Conservation (phyloP, 64 coral and sea anemone genomes). For the Stylophora pistillata region DNA sequence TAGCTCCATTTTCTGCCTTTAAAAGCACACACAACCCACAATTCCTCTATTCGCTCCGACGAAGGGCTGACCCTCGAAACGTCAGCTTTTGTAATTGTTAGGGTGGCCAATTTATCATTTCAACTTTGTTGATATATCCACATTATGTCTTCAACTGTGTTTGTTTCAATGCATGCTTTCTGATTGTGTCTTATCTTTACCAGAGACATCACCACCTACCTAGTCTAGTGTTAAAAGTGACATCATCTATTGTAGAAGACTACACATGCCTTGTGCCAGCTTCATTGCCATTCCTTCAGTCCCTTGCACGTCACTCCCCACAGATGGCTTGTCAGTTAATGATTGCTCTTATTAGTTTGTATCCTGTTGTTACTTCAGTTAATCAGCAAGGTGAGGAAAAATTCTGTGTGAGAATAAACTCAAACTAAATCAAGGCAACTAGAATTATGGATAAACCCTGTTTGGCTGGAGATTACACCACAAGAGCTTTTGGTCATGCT, state of each 20-base stretch:
- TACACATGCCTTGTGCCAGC: slow-evolving; percentile 78
- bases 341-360: slow-evolving; percentile 61
- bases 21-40: too few relatives aligned
- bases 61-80: too few relatives aligned
- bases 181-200: background rate
- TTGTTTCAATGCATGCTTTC: background rate
- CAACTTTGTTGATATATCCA: too few relatives aligned
- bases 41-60: too few relatives aligned
- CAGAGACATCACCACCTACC: slow-evolving; percentile 79
- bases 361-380: slow-evolving; percentile 33
- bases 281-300: slow-evolving; percentile 76
- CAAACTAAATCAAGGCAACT: background rate
- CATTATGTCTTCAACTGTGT: background rate
- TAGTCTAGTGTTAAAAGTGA: slow-evolving; percentile 62
- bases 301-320: slow-evolving; percentile 59
- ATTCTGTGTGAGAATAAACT: background rate
- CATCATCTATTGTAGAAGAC: slow-evolving; percentile 80
- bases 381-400: slow-evolving; percentile 14
- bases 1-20: too few relatives aligned
- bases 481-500: too few relatives aligned
- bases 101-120: too few relatives aligned
- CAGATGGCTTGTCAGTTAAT: slow-evolving; percentile 81
- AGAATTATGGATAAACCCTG: too few relatives aligned
- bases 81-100: too few relatives aligned
- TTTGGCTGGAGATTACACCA: too few relatives aligned